phyloP scores from a whole-genome alignment of 2,888 invertebrate species.

The Anagyrus pseudococci region DNA sequence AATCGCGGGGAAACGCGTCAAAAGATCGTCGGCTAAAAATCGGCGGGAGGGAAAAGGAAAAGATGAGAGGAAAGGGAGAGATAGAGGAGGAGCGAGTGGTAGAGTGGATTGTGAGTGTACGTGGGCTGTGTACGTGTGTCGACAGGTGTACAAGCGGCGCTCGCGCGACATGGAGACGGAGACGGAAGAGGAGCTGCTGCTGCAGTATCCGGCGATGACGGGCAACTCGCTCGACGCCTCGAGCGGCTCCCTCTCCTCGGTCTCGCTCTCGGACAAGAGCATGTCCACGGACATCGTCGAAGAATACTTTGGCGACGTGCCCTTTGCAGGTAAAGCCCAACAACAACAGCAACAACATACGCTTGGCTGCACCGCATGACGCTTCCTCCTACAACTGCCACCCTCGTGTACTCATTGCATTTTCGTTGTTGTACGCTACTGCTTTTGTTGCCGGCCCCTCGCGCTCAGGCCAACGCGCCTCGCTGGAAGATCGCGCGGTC shows the following conservation, averaged over 20 bases:
- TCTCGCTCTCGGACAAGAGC: slow-evolving; percentile 76
- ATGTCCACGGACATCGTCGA: slow-evolving; percentile 85
- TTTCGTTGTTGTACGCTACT: slow-evolving; percentile 57
- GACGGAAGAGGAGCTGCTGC: slow-evolving; percentile 68
- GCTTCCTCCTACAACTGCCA: slow-evolving; percentile 55
- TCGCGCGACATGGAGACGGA: slow-evolving; percentile 88
- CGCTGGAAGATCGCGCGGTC: not conserved
- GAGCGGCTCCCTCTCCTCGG: slow-evolving; percentile 77
- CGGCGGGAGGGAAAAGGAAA: not conserved
- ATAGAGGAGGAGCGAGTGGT: not conserved
- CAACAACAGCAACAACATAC: slow-evolving; percentile 58
- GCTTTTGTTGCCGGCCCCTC: slow-evolving; percentile 46
- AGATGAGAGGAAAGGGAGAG: no score
- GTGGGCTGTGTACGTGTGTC: slow-evolving; percentile 4
- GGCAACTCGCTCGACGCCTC: slow-evolving; percentile 65
- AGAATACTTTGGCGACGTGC: slow-evolving; percentile 84
- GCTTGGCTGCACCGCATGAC: slow-evolving; percentile 63
- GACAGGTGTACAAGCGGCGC: slow-evolving; percentile 82
- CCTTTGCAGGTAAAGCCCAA: slow-evolving; percentile 88
- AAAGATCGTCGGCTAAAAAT: no score
- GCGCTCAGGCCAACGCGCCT: not conserved
- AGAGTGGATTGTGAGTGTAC: slow-evolving; percentile 3
- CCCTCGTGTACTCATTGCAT: slow-evolving; percentile 55
- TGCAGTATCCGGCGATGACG: slow-evolving; percentile 63
- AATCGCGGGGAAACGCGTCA: no score